phyloP scores from a whole-genome alignment of 1,140 invertebrate species.

The Tetragnatha versicolor region DNA sequence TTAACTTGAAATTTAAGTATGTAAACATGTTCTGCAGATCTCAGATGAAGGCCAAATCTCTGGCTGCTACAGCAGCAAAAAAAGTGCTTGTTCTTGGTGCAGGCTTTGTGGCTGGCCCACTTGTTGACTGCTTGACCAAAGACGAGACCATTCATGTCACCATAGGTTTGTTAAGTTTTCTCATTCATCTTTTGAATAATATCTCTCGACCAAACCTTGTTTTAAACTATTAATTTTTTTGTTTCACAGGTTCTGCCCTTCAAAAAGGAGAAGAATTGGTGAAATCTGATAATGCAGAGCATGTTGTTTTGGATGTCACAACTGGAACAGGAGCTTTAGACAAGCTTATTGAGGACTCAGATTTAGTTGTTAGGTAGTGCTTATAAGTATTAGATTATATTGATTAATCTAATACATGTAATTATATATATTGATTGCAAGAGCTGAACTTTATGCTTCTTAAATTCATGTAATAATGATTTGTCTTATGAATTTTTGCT shows the following conservation, averaged over 20 bases:
- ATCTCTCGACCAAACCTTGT: too few species aligned
- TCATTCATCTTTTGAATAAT: too few species aligned
- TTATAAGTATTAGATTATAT: too few species aligned
- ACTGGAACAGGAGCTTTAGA: constrained; percentile 76
- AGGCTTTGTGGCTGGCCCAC: constrained; percentile 89
- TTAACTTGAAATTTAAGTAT: too few species aligned
- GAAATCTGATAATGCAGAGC: constrained; percentile 79
- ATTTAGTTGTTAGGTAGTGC: constrained; percentile 79
- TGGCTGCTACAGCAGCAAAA: constrained; percentile 58
- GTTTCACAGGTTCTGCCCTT: constrained; percentile 79
- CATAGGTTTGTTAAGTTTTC: constrained; percentile 72
- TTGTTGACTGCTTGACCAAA: constrained; percentile 91
- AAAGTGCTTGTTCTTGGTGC: constrained; percentile 90
- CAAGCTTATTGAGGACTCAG: constrained; percentile 76
- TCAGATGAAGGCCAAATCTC: constrained; percentile 56
- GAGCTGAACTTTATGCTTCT: too few species aligned
- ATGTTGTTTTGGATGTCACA: constrained; percentile 81
- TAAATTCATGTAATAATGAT: too few species aligned
- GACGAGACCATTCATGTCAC: constrained; percentile 81
- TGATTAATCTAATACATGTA: too few species aligned
- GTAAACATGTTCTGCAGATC: too few species aligned
- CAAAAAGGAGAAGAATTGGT: constrained; percentile 87
- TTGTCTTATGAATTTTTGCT: too few species aligned
- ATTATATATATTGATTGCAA: too few species aligned
- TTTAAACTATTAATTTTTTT: background rate